Evolutionary conservation across 53 echinoderm and acorn worm species (phyloP).

Genomic region (Patiria pectinifera): DNA sequence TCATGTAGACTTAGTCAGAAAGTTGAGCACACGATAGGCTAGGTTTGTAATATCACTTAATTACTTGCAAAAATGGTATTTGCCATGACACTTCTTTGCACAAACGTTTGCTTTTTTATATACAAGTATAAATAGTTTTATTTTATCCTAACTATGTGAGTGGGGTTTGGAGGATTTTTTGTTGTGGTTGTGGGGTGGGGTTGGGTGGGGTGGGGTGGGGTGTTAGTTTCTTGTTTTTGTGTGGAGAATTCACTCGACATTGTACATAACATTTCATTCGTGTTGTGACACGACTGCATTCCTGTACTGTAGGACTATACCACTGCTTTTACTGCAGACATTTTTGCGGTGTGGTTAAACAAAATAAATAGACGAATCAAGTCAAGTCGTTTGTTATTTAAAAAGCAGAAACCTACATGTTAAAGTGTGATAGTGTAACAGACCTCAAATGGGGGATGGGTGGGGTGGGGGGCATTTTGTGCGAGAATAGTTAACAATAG

Average conservation of each 20-base stretch:
- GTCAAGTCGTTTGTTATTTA: constrained; percentile 1
- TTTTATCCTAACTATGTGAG: constrained; percentile 25
- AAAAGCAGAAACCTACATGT: not conserved
- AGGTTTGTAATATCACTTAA: constrained; percentile 45
- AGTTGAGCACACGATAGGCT: not conserved
- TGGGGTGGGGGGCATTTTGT: too few relatives aligned
- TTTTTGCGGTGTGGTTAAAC: constrained; percentile 38
- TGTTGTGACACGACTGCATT: constrained; percentile 62
- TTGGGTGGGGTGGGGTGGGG: too few relatives aligned
- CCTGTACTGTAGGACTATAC: constrained; percentile 1
- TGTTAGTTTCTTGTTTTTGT: not conserved
- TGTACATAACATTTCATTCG: constrained; percentile 42
- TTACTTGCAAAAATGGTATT: constrained; percentile 33
- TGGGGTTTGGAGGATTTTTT: not conserved
- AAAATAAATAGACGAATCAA: not conserved
- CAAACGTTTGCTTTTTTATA: constrained; percentile 52
- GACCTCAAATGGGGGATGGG: too few relatives aligned
- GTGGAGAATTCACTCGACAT: not conserved
- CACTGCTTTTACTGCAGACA: constrained; percentile 3
- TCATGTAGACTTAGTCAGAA: not conserved
- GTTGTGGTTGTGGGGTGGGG: too few relatives aligned
- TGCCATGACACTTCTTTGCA: constrained; percentile 18
- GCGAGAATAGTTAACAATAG: too few relatives aligned
- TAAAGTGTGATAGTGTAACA: too few relatives aligned
- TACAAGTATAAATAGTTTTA: constrained; percentile 20